A percentile compares a stretch with the other conserved stretches of the same genome.
These are phyloP conservation scores for Cryptocheilus praepositus DNA, from an alignment of 2,888 invertebrate genomes.

Conservation along the genomic window DNA sequence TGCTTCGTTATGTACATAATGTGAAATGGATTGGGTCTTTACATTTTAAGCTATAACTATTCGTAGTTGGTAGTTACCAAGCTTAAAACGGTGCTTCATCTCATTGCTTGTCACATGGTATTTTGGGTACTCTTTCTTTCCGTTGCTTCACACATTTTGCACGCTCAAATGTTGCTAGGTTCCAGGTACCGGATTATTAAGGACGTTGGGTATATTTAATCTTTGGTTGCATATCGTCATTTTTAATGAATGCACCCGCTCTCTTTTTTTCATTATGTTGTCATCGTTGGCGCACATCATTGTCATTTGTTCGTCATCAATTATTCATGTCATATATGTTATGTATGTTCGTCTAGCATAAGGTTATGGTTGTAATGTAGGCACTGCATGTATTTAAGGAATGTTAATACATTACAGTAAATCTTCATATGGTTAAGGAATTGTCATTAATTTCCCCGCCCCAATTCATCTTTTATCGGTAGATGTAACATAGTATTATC, in stretches of 20 bases:
- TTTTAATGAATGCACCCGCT: constrained; percentile 9
- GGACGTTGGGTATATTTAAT: constrained; percentile 2
- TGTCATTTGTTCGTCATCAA: not conserved
- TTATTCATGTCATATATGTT: constrained; percentile 32
- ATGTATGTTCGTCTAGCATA: constrained; percentile 57
- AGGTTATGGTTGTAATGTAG: constrained; percentile 69
- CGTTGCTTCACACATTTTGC: no score
- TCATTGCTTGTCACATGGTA: no score
- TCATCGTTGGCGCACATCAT: constrained; percentile 13
- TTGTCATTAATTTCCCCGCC: constrained; percentile 58
- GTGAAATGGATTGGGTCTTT: no score
- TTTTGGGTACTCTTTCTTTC: no score
- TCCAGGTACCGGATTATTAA: not conserved
- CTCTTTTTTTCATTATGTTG: constrained; percentile 11
- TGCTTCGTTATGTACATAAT: no score
- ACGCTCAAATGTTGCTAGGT: no score
- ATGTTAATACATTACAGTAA: constrained; percentile 69
- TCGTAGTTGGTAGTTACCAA: no score
- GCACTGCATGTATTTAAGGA: constrained; percentile 69
- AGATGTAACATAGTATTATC: no score
- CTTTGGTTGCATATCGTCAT: constrained; percentile 17
- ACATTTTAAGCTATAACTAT: no score
- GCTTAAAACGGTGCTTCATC: no score
- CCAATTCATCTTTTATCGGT: constrained; percentile 27
- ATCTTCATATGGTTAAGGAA: constrained; percentile 65